Base-by-base conservation (phyloP, 2,797 vertebrate species). In the Anabas testudineus region DNA sequence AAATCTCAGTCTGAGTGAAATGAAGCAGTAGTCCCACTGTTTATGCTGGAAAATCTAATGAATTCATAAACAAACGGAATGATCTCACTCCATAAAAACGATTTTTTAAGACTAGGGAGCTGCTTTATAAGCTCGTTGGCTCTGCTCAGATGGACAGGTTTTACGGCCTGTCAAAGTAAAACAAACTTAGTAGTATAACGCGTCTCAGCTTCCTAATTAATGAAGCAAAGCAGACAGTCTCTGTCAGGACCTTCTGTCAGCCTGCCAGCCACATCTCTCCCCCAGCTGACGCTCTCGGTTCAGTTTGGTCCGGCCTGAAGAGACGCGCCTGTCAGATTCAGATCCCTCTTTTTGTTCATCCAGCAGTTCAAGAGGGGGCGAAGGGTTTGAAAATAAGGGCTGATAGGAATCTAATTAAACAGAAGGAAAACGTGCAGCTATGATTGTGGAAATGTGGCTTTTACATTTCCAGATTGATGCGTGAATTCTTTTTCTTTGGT, bases 241-340 rank as follows among this genome's bases (percentile, higher is more conserved):
- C 76, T 93, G 92, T 92, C 90, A 92, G 78, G 86, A 88, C 91
- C 92, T 83, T 85, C 89, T 94, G 92, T 80, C 71, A 3, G 54
- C 0, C 84, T 89, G 83, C 52, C 88, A 71, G 76, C 37, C 10
- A n/a, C 83, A 73, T 67, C 66, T 61, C 71, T 30, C 13, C 2
- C 34, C 69, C 90, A 93, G 91, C 91, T 93, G 92, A 92, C 92
- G 64, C 65, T 12, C 70, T 6, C 0, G 39, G 56, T 58, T 53
- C 21, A 60, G 56, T 54, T 55, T 32, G 71, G 49, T 69, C 62
- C 42, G 39, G 10, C 4, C 57, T 83, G 65, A 90, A 85, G 75
- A 78, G 71, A 62, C 62, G 51, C 58, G 87, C 86, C 84, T 94
- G 93, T 93, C 92, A 93, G 5, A 78, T 67, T 47, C 92, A 93